A percentile compares a stretch with the other conserved stretches of the same genome.
Conservation (phyloP, 1,140 invertebrate genomes). For the Spodoptera frugiperda region DNA sequence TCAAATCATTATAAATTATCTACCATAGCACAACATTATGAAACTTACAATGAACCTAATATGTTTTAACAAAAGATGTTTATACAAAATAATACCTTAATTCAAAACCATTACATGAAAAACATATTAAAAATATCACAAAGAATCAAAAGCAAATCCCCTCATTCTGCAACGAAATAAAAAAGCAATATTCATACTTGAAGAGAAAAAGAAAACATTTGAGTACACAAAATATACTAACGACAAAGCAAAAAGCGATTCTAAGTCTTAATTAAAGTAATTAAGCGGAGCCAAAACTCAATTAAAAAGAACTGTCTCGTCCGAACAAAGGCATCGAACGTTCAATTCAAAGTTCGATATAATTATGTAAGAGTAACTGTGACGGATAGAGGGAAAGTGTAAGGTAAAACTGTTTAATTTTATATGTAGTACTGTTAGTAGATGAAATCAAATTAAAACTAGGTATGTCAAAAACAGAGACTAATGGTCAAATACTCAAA, state of each 20-base stretch:
- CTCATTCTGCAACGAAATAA: neutral
- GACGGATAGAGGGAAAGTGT: neutral
- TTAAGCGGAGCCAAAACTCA: slow-evolving; percentile 24
- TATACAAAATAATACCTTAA: too few relatives aligned
- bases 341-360: slow-evolving; percentile 30
- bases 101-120: too few relatives aligned
- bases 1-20: too few relatives aligned
- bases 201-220: neutral
- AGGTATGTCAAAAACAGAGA: too few relatives aligned
- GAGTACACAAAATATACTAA: slow-evolving; percentile 26
- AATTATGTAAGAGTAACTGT: slow-evolving; percentile 2
- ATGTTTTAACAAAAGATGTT: too few relatives aligned
- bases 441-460: neutral
- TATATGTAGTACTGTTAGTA: neutral
- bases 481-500: too few relatives aligned
- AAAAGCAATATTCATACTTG: neutral
- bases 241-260: slow-evolving; percentile 2
- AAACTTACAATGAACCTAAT: too few relatives aligned
- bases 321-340: slow-evolving; percentile 18
- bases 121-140: neutral
- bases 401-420: neutral
- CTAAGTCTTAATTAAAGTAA: slow-evolving; percentile 43
- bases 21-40: too few relatives aligned
- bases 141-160: neutral
- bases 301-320: slow-evolving; percentile 25